Percentiles rank a stretch among this genome's conserved stretches.
These are phyloP conservation scores for Polylopha cassiicola DNA, from an alignment of 2,888 invertebrate genomes.

Conservation along the genomic window DNA sequence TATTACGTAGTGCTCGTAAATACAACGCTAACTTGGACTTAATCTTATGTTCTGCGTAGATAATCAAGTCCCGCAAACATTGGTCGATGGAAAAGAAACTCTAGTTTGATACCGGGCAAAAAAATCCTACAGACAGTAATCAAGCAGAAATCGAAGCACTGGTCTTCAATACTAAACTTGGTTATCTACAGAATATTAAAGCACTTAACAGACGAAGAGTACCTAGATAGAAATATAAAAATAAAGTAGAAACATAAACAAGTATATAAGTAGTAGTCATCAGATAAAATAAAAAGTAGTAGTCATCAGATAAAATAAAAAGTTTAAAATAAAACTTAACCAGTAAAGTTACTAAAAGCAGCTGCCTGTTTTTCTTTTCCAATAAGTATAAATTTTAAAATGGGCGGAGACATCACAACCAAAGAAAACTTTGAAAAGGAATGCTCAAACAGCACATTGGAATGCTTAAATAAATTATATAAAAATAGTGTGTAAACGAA, in stretches of 20 bases:
- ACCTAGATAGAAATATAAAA: not conserved
- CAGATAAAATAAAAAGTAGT: conserved; percentile 6
- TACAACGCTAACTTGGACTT: no score
- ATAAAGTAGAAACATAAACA: not conserved
- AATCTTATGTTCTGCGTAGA: no score
- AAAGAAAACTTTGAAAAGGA: conserved; percentile 28
- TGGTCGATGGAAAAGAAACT: no score
- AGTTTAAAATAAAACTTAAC: conserved; percentile 17
- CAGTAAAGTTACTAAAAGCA: conserved; percentile 19
- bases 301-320: conserved; percentile 22
- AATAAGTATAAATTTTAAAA: conserved; percentile 29
- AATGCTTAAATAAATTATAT: conserved; percentile 9
- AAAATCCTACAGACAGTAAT: no score
- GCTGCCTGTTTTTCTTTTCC: conserved; percentile 18
- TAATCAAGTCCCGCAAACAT: no score
- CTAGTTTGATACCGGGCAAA: no score
- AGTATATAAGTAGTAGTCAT: not conserved
- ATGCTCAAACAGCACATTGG: conserved; percentile 23
- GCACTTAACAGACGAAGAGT: no score
- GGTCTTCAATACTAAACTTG: no score
- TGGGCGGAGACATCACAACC: conserved; percentile 56
- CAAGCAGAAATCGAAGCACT: no score
- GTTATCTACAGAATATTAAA: no score
- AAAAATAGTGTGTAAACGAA: conserved; percentile 13
- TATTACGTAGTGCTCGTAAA: no score